Conservation (phyloP, 2,113 vertebrate species). For the Petaurus breviceps region DNA sequence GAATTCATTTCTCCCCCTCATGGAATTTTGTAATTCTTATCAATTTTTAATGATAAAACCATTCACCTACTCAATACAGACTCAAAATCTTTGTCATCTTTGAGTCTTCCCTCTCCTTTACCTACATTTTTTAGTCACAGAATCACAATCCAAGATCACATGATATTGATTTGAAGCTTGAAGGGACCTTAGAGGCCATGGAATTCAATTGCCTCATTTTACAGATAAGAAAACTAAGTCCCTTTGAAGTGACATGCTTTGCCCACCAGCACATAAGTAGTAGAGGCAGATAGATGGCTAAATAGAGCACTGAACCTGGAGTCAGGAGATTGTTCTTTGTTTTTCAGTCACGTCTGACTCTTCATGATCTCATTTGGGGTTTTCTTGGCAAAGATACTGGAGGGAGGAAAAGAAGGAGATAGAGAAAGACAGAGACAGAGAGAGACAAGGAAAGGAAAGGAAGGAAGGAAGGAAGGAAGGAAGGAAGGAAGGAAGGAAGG, state of each 20-base stretch:
- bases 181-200: background rate
- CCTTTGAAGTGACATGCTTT: background rate
- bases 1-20: background rate
- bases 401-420: background rate
- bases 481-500: background rate
- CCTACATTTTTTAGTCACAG: background rate
- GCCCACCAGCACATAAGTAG: background rate
- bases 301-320: background rate
- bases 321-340: background rate
- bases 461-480: background rate
- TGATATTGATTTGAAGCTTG: background rate
- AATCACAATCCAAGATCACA: background rate
- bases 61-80: background rate
- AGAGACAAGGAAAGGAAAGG: too few species aligned
- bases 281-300: too few species aligned
- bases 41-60: background rate
- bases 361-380: background rate
- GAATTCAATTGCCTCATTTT: background rate
- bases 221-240: background rate
- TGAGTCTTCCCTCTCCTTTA: background rate
- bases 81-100: background rate
- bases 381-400: background rate
- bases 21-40: background rate
- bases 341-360: too few species aligned
- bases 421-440: too few species aligned